Percentiles rank a stretch among this genome's conserved stretches.
Conservation (phyloP, 2,113 vertebrate species). For the Anhinga rufa region DNA sequence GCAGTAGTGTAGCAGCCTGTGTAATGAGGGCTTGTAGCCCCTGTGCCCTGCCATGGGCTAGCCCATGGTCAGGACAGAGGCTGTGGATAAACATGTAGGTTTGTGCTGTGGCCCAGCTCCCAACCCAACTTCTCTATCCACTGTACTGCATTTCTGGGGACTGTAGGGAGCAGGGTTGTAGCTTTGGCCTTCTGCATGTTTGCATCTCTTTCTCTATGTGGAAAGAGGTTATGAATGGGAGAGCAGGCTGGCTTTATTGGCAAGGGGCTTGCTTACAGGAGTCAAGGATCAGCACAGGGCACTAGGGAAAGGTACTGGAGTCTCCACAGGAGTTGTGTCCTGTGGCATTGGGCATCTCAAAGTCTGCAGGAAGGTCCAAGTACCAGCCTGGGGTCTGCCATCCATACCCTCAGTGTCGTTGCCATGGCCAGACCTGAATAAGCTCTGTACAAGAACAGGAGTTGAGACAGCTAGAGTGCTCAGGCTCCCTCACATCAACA, state of each 20-base stretch:
- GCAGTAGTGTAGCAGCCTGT: neutral
- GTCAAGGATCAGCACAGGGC: neutral
- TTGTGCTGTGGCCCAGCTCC: neutral
- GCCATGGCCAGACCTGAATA: neutral
- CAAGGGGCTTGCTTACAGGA: neutral
- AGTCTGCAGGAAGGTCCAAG: neutral
- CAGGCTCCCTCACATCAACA: neutral
- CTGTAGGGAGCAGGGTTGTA: neutral
- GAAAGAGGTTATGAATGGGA: neutral
- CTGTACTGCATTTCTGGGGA: neutral
- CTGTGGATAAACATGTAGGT: neutral
- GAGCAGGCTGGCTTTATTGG: neutral
- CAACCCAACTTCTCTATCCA: neutral
- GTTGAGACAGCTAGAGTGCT: neutral
- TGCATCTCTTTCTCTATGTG: neutral
- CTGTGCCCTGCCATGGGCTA: neutral
- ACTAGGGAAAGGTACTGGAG: neutral
- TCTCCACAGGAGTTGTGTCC: neutral
- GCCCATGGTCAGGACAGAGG: too few relatives aligned
- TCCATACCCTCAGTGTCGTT: accelerated
- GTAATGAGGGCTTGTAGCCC: neutral
- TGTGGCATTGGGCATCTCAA: too few relatives aligned
- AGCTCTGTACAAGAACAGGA: neutral
- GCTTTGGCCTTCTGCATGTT: neutral
- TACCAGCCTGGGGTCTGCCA: neutral